These are phyloP conservation scores for Euleptes europaea DNA, from an alignment of 2,113 vertebrate genomes.

Conservation along the genomic window DNA sequence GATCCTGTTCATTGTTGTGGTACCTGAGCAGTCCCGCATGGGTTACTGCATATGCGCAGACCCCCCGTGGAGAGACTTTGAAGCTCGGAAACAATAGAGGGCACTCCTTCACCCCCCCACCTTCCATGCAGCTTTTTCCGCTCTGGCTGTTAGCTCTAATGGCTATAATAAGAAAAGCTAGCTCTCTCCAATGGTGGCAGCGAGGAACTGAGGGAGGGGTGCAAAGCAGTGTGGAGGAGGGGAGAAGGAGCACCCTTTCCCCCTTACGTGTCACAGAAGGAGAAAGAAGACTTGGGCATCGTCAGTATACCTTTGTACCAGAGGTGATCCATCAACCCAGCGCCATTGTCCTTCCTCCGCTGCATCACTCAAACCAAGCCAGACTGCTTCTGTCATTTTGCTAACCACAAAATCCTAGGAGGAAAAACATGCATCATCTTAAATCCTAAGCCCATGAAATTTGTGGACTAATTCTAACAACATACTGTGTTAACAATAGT, in stretches of 20 bases:
- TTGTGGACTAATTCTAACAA: background rate
- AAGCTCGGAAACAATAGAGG: too few species aligned
- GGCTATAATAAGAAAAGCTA: too few species aligned
- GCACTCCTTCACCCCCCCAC: too few species aligned
- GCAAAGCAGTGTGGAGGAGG: too few species aligned
- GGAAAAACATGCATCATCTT: background rate
- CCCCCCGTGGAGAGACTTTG: too few species aligned
- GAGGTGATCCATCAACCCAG: slow-evolving; percentile 5
- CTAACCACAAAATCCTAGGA: slow-evolving; percentile 11
- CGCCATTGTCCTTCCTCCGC: background rate
- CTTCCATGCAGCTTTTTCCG: too few species aligned
- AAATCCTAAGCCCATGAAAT: background rate
- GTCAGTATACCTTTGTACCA: background rate
- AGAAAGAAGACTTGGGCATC: background rate
- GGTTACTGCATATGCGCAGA: too few species aligned
- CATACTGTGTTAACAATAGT: background rate
- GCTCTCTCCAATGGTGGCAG: too few species aligned
- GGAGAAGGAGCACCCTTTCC: background rate
- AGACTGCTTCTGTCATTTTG: background rate
- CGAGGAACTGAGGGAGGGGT: too few species aligned
- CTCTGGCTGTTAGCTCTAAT: too few species aligned
- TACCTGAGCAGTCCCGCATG: too few species aligned
- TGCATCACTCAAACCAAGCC: background rate
- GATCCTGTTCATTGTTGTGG: too few species aligned
- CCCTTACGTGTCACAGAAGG: background rate